Evolutionary conservation across 2,888 invertebrate species (phyloP).

Genomic region (Dusona sp.): DNA sequence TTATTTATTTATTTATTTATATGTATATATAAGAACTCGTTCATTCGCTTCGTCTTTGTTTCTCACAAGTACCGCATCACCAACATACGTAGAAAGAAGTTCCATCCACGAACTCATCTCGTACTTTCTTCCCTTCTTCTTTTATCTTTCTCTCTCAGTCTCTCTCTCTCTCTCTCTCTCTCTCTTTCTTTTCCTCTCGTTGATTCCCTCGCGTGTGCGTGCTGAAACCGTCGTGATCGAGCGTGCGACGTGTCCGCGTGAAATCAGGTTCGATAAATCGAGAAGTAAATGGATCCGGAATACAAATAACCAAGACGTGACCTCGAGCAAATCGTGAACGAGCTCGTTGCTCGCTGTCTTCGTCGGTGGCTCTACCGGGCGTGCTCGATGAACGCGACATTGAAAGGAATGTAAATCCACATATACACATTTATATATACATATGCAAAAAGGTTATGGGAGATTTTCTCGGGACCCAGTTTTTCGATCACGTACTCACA

Average conservation of each 20-base stretch:
- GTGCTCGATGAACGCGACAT: slow-evolving; percentile 79
- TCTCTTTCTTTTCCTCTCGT: slow-evolving; percentile 14
- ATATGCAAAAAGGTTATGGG: slow-evolving; percentile 34
- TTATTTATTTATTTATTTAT: not conserved
- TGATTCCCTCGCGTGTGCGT: slow-evolving; percentile 51
- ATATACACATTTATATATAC: slow-evolving; percentile 30
- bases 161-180: slow-evolving; percentile 2
- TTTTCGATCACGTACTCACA: slow-evolving; percentile 52
- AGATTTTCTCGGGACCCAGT: slow-evolving; percentile 59
- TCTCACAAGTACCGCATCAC: slow-evolving; percentile 9
- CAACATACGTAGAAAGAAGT: slow-evolving; percentile 9
- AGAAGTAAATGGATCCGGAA: slow-evolving; percentile 75
- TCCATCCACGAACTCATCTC: slow-evolving; percentile 41
- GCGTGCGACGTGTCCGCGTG: slow-evolving; percentile 66
- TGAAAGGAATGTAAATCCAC: slow-evolving; percentile 83
- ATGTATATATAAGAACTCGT: slow-evolving; percentile 14
- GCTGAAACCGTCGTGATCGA: slow-evolving; percentile 60
- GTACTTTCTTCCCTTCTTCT: slow-evolving; percentile 11
- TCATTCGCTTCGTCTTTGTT: slow-evolving; percentile 25
- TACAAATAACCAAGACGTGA: slow-evolving; percentile 72
- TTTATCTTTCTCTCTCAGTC: not conserved
- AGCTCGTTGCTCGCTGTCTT: slow-evolving; percentile 53
- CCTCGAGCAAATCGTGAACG: slow-evolving; percentile 66
- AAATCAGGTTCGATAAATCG: slow-evolving; percentile 78
- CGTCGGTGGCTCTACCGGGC: slow-evolving; percentile 47